A percentile compares a stretch with the other conserved stretches of the same genome.
phyloP scores from a whole-genome alignment of 2,113 vertebrate species.

The Oceanites oceanicus region DNA sequence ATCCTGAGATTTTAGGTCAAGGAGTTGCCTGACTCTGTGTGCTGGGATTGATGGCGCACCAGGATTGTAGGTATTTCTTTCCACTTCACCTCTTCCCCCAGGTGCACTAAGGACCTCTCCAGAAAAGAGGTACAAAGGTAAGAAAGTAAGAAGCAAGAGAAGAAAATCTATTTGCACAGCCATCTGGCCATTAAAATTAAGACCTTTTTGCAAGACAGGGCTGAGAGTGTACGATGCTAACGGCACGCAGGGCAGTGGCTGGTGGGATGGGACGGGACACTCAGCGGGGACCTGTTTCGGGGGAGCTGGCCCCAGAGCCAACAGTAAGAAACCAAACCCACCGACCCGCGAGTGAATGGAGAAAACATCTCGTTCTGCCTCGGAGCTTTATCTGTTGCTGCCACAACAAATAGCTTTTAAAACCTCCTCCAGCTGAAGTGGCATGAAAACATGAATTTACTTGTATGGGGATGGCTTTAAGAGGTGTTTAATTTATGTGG shows the following conservation, averaged over 20 bases:
- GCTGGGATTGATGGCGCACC: accelerated
- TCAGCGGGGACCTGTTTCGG: accelerated
- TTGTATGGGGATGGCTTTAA: neutral
- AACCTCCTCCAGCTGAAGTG: slow-evolving; percentile 1
- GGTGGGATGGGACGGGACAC: neutral
- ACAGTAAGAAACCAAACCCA: neutral
- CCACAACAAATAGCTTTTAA: neutral
- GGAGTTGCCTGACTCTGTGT: neutral
- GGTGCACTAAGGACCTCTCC: neutral
- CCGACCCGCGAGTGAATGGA: accelerated
- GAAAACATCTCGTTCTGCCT: neutral
- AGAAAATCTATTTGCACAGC: neutral
- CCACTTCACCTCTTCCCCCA: neutral
- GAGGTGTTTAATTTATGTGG: slow-evolving; percentile 1
- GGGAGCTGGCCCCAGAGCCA: neutral
- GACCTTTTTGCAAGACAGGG: neutral
- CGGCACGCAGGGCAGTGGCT: accelerated
- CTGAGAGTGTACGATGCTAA: neutral
- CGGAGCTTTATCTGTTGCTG: neutral
- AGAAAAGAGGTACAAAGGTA: neutral
- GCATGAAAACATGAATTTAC: neutral
- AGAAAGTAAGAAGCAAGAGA: neutral
- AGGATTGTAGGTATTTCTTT: neutral
- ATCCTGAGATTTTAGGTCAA: neutral
- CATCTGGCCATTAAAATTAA: neutral